Base-by-base conservation (phyloP, 2,888 invertebrate genomes). In the Tachina fera region DNA sequence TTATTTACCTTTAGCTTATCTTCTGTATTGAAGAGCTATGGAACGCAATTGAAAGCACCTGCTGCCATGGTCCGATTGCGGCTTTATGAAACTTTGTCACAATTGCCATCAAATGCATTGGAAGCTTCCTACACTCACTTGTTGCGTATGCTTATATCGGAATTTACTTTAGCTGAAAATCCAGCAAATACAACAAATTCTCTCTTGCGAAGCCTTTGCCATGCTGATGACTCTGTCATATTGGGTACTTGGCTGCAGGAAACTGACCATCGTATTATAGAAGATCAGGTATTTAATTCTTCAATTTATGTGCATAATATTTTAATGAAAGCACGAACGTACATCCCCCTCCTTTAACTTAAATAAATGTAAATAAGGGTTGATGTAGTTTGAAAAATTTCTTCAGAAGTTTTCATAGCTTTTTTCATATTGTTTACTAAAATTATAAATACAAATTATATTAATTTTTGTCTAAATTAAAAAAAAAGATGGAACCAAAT, bases 181-280 rank as follows among this genome's bases (percentile, higher is more conserved):
- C 96, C 96, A 31, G 97, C 98, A 13, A 97, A 97, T 89, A 98
- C 98, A 4, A 97, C 97, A 0, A 97, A 96, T 22, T 98, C 98
- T 0, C 94, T 96, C 87, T 93, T 97, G 85, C 94, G 97, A 65
- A 94, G 95, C n/a, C 95, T 97, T 83, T 98, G 98, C 89, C 97
- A 97, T 91, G 96, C 96, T 9, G 97, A 97, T 90, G 97, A 97
- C 92, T 97, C 98, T 0, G 97, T 98, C 58, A 96, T 99, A 77
- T 93, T 99, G 49, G 98, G 98, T 13, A 97, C 98, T 70, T 98
- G 98, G 97, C 94, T 98, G 56, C 97, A 98, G 91, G 98, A 99
- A 91, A 98, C 98, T 0, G 98, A 99, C 92, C 98, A 99, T 92
- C 96, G 97, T 86, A 97, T 97, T 65, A 98, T 99, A 88, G 99